Base-by-base conservation (phyloP, 2,113 vertebrate species). In the Rhabdornis inornatus region DNA sequence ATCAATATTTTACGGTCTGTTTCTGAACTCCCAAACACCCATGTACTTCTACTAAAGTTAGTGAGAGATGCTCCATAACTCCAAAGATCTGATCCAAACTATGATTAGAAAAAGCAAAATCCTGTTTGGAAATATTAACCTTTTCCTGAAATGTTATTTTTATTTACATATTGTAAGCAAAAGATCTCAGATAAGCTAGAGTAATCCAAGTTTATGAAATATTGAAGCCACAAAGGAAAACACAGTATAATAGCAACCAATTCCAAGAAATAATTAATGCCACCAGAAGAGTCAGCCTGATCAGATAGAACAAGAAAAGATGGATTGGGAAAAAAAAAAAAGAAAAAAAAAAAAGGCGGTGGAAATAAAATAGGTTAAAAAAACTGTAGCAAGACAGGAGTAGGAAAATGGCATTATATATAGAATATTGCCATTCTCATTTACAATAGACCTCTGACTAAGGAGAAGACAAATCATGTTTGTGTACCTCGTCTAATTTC, bases 71-170 rank as follows among this genome's bases (percentile, higher is more conserved):
- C 2, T 66, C 42, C 18, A 5, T 18, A 68, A 52, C 25, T 64
- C 69, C 45, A 40, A 74, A 69, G 27, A n/a, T 39, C 22, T 81
- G 15, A 55, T 53, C 13, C 33, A 53, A 83, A 70, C 15, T 6
- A 47, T 44, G 11, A 39, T 35, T 30, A 74, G 15, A 65, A 87
- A 77, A 90, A 55, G 10, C 10, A 83, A 87, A 91, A 74, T 7
- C 18, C 22, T 76, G 13, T 42, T 89, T 92, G 45, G 63, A 90
- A 89, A 87, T 56, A 33, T n/a, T 87, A 78, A 76, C 74, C 37
- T 91, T 90, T 82, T 53, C 50, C 31, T 52, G 57, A 94, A 93
- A 76, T 79, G 42, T 79, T 94, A 82, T 92, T 92, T 92, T 86
- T 92, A 81, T 96, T 94, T 91, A 52, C 69, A 49, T 83, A 77